Conservation (phyloP, 2,113 vertebrate genomes). For the Ariopsis seemanni region DNA sequence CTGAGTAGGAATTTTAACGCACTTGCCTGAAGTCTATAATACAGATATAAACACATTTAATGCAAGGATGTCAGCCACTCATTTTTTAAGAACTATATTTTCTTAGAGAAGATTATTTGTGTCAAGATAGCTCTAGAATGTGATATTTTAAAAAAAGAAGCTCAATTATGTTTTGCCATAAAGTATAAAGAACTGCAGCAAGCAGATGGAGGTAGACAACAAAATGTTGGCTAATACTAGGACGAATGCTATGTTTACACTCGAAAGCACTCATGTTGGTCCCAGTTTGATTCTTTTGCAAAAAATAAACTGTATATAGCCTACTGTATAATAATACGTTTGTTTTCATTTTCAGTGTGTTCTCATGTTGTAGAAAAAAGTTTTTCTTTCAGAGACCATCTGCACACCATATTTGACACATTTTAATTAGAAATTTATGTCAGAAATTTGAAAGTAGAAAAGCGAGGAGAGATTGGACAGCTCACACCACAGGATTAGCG, state of each 20-base stretch:
- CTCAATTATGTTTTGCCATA: not conserved
- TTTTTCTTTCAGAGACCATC: not conserved
- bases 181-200: not conserved
- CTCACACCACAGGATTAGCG: not conserved
- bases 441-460: not conserved
- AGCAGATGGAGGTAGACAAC: not conserved
- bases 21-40: slow-evolving; percentile 31
- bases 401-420: not conserved
- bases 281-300: not conserved
- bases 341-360: not conserved
- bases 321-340: not conserved
- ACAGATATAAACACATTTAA: slow-evolving; percentile 19
- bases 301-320: not conserved
- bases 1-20: slow-evolving; percentile 29
- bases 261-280: not conserved
- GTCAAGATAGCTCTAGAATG: not conserved
- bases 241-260: not conserved
- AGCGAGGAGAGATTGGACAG: not conserved
- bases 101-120: not conserved
- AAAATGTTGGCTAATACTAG: not conserved
- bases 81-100: not conserved
- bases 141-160: not conserved
- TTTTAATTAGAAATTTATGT: not conserved
- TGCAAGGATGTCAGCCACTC: not conserved
- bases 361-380: not conserved